These are phyloP conservation scores for Ypsolopha sequella DNA, from an alignment of 2,888 invertebrate species.

Conservation along the genomic window DNA sequence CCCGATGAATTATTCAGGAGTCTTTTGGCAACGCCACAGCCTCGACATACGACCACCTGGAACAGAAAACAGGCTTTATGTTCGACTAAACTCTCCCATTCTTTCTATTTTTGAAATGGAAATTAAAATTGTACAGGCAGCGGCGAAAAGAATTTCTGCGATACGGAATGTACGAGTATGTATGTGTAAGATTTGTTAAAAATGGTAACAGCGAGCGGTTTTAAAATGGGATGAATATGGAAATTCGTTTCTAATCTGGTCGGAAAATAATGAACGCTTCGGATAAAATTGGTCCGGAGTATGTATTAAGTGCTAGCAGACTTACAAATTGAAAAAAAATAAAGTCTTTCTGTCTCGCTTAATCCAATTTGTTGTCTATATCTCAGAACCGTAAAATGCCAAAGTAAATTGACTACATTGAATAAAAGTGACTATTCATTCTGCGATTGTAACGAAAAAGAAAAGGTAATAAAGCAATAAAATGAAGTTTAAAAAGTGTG, in stretches of 20 bases:
- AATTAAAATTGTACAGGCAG: constrained; percentile 1
- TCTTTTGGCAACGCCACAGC: constrained; percentile 46
- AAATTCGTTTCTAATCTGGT: too few relatives aligned
- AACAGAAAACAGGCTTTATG: constrained; percentile 45
- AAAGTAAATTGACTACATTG: neutral
- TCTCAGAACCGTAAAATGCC: neutral
- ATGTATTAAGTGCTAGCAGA: too few relatives aligned
- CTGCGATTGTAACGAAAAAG: constrained; percentile 1
- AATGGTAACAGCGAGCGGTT: too few relatives aligned
- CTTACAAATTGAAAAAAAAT: too few relatives aligned
- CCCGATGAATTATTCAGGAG: constrained; percentile 61
- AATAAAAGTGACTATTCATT: neutral
- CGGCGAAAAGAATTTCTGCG: neutral
- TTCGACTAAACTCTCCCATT: neutral
- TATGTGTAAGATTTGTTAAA: too few relatives aligned
- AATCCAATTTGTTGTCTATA: too few relatives aligned
- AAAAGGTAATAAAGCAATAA: constrained; percentile 1
- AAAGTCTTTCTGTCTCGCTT: too few relatives aligned
- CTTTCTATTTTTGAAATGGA: neutral
- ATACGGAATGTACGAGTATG: too few relatives aligned
- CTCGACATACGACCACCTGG: constrained; percentile 47
- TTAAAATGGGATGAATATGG: too few relatives aligned
- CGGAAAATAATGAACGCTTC: too few relatives aligned
- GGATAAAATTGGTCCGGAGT: too few relatives aligned
- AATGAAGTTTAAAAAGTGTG: constrained; percentile 3